phyloP scores from a whole-genome alignment of 2,888 invertebrate genomes.

The Dione vanillae region DNA sequence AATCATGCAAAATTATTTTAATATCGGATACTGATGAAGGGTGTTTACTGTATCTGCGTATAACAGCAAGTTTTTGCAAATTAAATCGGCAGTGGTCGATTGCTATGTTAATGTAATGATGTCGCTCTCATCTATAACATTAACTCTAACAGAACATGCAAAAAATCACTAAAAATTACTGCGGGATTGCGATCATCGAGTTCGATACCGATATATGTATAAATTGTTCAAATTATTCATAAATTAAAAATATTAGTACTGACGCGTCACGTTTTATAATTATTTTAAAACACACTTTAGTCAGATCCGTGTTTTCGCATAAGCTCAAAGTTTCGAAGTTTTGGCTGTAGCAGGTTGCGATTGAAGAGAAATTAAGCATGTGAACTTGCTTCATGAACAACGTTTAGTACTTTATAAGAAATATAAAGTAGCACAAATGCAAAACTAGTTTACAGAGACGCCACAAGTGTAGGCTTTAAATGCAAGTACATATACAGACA shows the following conservation, averaged over 20 bases:
- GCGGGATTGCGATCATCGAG: slow-evolving; percentile 84
- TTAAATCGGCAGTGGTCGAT: slow-evolving; percentile 37
- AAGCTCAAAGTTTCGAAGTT: slow-evolving; percentile 61
- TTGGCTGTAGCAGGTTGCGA: slow-evolving; percentile 70
- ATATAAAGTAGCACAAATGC: slow-evolving; percentile 63
- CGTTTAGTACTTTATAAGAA: slow-evolving; percentile 66
- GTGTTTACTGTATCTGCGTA: slow-evolving; percentile 42
- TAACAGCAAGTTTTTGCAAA: slow-evolving; percentile 38
- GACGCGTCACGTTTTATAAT: slow-evolving; percentile 43
- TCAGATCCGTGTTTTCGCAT: slow-evolving; percentile 58
- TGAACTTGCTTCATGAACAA: slow-evolving; percentile 63
- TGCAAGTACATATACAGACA: slow-evolving; percentile 59
- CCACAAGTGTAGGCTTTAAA: slow-evolving; percentile 71
- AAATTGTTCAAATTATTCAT: slow-evolving; percentile 28
- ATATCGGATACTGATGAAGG: slow-evolving; percentile 45
- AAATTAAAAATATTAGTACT: not conserved
- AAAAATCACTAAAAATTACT: slow-evolving; percentile 68
- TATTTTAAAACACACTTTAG: slow-evolving; percentile 45
- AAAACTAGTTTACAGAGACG: slow-evolving; percentile 73
- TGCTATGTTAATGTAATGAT: slow-evolving; percentile 41
- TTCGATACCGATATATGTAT: slow-evolving; percentile 49
- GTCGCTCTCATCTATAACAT: slow-evolving; percentile 39
- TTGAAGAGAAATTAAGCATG: slow-evolving; percentile 72
- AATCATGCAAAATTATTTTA: slow-evolving; percentile 31
- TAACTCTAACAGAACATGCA: slow-evolving; percentile 68